phyloP scores from a whole-genome alignment of 2,888 invertebrate species.

The Chrysolina americana region DNA sequence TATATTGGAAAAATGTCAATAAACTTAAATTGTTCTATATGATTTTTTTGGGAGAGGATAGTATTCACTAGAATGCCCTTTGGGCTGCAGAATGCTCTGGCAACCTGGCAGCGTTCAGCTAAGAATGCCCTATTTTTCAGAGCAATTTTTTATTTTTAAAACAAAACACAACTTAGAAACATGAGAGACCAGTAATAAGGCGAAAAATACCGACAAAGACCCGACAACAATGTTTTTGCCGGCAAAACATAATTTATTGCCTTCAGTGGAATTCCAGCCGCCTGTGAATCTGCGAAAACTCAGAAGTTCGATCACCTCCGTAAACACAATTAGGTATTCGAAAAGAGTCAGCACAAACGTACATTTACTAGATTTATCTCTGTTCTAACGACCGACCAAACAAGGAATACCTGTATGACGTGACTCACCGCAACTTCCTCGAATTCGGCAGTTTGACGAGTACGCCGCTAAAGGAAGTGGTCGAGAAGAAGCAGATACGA shows the following conservation, averaged over 20 bases:
- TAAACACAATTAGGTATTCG: background rate
- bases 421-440: slow-evolving; percentile 9
- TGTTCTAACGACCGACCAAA: slow-evolving; percentile 10
- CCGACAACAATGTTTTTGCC: background rate
- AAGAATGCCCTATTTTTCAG: too few relatives aligned
- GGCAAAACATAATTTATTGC: background rate
- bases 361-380: background rate
- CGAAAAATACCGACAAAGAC: background rate
- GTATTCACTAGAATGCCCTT: too few relatives aligned
- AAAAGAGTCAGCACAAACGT: background rate
- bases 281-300: background rate
- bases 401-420: background rate
- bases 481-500: slow-evolving; percentile 15
- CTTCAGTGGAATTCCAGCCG: background rate
- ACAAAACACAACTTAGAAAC: too few relatives aligned
- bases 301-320: background rate
- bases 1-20: too few relatives aligned
- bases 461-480: slow-evolving; percentile 14
- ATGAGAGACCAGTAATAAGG: too few relatives aligned
- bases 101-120: too few relatives aligned
- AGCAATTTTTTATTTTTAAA: too few relatives aligned
- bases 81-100: too few relatives aligned
- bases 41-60: too few relatives aligned
- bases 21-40: too few relatives aligned
- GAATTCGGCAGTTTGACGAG: slow-evolving; percentile 21